phyloP scores from a whole-genome alignment of 2,113 vertebrate genomes.

The Pelmatolapia mariae region DNA sequence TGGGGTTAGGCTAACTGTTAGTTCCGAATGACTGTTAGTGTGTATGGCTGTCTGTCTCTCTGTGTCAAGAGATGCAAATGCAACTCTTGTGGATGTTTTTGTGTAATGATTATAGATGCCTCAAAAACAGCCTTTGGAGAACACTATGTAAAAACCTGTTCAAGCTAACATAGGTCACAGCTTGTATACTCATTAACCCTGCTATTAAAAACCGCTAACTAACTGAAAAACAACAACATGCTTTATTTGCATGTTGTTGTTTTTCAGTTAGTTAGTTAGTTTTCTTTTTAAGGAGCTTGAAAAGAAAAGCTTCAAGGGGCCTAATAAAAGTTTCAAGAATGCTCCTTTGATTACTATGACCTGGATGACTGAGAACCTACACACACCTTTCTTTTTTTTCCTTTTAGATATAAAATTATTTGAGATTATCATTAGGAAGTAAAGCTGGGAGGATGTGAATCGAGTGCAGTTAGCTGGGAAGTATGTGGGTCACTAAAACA shows the following conservation, averaged over 20 bases:
- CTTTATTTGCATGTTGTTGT: background rate
- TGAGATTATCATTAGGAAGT: background rate
- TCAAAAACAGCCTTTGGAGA: background rate
- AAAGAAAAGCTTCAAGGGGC: background rate
- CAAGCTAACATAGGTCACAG: background rate
- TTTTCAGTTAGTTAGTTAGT: too few species aligned
- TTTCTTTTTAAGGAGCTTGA: background rate
- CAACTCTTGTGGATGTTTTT: background rate
- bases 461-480: background rate
- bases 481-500: background rate
- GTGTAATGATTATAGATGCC: background rate
- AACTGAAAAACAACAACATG: background rate
- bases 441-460: background rate
- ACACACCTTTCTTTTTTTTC: background rate
- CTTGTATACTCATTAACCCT: conserved; percentile 13
- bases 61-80: background rate
- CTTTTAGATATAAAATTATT: background rate
- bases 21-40: background rate
- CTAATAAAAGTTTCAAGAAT: background rate
- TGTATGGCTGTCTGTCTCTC: background rate
- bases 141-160: conserved; percentile 15
- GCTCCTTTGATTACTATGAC: background rate
- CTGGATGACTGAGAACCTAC: background rate
- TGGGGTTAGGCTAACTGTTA: background rate
- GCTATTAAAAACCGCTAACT: background rate